Percentiles rank a stretch among this genome's conserved stretches.
phyloP scores from a whole-genome alignment of 2,888 invertebrate species.

The Brachypalpus laphriformis region DNA sequence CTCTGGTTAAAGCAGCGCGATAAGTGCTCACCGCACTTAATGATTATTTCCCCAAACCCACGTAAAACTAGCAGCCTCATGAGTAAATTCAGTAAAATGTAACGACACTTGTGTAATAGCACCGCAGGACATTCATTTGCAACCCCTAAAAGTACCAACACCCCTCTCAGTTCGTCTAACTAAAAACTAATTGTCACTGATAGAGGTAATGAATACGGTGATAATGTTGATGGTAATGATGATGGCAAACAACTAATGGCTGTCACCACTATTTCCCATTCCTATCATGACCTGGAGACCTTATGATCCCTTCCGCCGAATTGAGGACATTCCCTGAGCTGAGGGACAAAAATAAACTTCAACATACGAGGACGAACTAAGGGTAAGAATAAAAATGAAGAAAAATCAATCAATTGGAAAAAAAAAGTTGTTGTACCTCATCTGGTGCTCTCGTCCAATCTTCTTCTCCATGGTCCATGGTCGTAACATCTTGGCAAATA shows the following conservation, averaged over 20 bases:
- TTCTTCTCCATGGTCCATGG: slow-evolving; percentile 2
- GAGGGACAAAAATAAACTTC: slow-evolving; percentile 10
- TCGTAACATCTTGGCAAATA: slow-evolving; percentile 73
- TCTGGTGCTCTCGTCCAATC: slow-evolving; percentile 8
- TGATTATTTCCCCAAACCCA: background rate
- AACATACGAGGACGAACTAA: background rate
- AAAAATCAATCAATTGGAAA: slow-evolving; percentile 57
- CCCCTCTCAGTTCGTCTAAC: background rate
- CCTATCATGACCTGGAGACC: slow-evolving; percentile 9
- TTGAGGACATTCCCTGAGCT: background rate
- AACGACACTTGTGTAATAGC: slow-evolving; percentile 7
- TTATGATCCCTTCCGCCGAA: background rate
- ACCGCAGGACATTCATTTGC: slow-evolving; percentile 13
- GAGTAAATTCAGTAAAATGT: slow-evolving; percentile 18
- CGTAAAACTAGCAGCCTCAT: background rate
- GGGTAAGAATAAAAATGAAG: slow-evolving; percentile 39
- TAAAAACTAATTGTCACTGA: slow-evolving; percentile 37
- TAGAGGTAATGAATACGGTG: slow-evolving; percentile 31
- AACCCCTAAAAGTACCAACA: background rate
- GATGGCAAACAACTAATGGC: slow-evolving; percentile 27
- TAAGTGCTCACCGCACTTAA: background rate
- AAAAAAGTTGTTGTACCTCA: slow-evolving; percentile 38
- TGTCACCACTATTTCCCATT: slow-evolving; percentile 6
- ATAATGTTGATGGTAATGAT: slow-evolving; percentile 36
- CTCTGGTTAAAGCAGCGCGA: background rate